phyloP scores from a whole-genome alignment of 1,140 invertebrate genomes.

The Himalopsyche phryganea region DNA sequence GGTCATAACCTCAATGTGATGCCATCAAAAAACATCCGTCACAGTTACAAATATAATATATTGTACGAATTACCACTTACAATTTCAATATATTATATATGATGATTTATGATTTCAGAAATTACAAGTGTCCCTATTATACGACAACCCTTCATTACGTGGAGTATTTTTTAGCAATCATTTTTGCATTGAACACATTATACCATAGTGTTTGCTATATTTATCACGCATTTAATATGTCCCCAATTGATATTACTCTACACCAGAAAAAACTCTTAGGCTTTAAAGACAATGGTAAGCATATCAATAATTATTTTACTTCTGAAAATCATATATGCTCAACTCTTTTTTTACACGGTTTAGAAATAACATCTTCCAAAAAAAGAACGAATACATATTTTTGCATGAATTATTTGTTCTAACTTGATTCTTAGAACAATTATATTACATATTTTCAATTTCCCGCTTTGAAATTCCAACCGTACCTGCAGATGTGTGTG shows the following conservation, averaged over 20 bases:
- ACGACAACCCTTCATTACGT: slow-evolving; percentile 26
- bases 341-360: background rate
- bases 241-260: slow-evolving; percentile 20
- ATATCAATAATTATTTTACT: background rate
- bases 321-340: background rate
- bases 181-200: slow-evolving; percentile 30
- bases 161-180: slow-evolving; percentile 24
- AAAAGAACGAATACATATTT: no score
- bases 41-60: slow-evolving; percentile 5
- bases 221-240: slow-evolving; percentile 20
- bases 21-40: background rate
- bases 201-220: slow-evolving; percentile 27
- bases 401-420: no score
- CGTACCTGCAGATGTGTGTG: background rate
- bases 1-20: background rate
- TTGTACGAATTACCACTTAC: background rate
- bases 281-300: slow-evolving; percentile 28
- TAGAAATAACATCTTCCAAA: background rate
- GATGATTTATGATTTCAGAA: slow-evolving; percentile 17
- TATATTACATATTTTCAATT: no score
- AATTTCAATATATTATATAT: background rate
- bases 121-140: slow-evolving; percentile 30
- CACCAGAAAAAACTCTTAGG: slow-evolving; percentile 26
- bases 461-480: background rate
- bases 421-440: no score